Evolutionary conservation across 2,888 invertebrate species (phyloP), one percentile per base, ranked within the genome.

Genomic region (Nysson spinosus): DNA sequence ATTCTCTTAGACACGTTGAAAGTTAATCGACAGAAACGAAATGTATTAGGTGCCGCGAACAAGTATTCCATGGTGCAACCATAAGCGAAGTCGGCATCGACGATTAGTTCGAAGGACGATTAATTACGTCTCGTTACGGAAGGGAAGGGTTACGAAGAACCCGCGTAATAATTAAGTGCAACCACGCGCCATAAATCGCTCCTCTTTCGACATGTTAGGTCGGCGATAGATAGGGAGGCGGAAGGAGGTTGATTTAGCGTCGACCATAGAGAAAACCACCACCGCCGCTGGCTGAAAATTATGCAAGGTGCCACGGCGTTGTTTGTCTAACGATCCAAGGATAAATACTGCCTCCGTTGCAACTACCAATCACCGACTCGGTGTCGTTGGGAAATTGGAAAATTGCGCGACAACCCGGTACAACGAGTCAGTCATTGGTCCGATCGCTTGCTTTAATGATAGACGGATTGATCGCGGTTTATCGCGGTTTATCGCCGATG

Each of bases 301-400:
- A 57, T 69, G 66, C 62, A 58, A 54, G 66, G 57, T 51, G 57
- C n/a, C n/a, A 49, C 55, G 58, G 55, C 62, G 73, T 62, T 72
- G 69, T 72, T 64, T 58, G 69, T 69, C 61, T 52, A 69, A 61
- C 58, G 60, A 69, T 49, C 58, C 32, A 35, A 20, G 17, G 68
- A 62, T 72, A 63, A 66, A 72, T 43, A 52, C 69, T 50, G 62
- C 52, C 68, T 61, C 49, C 63, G 40, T 32, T 34, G 46, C 39
- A 34, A 54, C 63, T 28, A 56, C 61, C 63, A 55, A 76, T 72
- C 66, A 46, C 46, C 19, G 35, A 6, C 28, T 11, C 44, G 22
- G 46, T 46, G 52, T 67, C 65, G 46, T 52, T 16, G 58, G 32
- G 39, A 70, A 70, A 66, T 77, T 62, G 67, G 32, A 39, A 70